Percentiles rank a stretch among this genome's conserved stretches.
Evolutionary conservation across 2,888 invertebrate genomes (phyloP).

Genomic region (Aspidapion aeneum): DNA sequence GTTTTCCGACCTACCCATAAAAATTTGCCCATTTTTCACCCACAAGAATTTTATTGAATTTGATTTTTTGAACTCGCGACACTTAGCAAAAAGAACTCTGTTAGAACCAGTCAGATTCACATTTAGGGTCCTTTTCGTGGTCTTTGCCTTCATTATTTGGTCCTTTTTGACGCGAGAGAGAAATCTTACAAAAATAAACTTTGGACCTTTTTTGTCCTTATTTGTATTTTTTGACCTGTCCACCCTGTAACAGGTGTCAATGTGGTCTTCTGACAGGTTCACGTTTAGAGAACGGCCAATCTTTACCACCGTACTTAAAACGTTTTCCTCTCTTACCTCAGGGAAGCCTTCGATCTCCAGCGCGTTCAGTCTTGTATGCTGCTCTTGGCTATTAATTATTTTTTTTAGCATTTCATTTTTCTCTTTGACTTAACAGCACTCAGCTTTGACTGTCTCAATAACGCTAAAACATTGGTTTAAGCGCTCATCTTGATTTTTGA

Average conservation of each 20-base stretch:
- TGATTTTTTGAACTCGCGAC: not conserved
- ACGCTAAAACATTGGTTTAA: too few relatives aligned
- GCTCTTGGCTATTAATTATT: not conserved
- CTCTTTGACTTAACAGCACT: not conserved
- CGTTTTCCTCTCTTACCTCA: too few relatives aligned
- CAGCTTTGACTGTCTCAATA: too few relatives aligned
- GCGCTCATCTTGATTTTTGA: too few relatives aligned
- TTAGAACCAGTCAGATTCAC: not conserved
- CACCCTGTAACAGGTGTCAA: too few relatives aligned
- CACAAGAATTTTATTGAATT: not conserved
- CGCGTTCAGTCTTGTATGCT: too few relatives aligned
- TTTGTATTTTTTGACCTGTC: not conserved
- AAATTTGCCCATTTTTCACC: not conserved
- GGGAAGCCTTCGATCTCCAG: too few relatives aligned
- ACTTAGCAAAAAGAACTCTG: not conserved
- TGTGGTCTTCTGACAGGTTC: too few relatives aligned
- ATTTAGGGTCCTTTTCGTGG: not conserved
- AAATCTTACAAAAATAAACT: too few relatives aligned
- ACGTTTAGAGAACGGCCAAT: too few relatives aligned
- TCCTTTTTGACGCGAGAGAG: too few relatives aligned
- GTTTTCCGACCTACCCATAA: not conserved
- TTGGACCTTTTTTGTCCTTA: too few relatives aligned
- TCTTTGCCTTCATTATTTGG: not conserved
- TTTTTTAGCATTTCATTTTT: not conserved
- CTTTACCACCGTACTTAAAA: not conserved